Evolutionary conservation across 2,888 invertebrate genomes (phyloP), one percentile per base, ranked within the genome.

Genomic region (Blastobasis adustella): DNA sequence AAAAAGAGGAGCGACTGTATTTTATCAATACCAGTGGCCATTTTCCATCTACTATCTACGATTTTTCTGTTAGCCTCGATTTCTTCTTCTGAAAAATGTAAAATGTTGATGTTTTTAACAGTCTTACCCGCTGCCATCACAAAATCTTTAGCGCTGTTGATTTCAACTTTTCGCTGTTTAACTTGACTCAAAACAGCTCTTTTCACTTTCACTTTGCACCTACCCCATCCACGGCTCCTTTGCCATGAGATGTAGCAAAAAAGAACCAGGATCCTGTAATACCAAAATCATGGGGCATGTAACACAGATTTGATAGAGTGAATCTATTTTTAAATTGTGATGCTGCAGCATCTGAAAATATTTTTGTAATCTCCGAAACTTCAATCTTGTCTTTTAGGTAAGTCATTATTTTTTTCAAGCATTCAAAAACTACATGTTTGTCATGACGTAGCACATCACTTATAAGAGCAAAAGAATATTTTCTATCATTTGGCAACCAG

Each of bases 201-300:
- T n/a, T n/a, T n/a, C n/a, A n/a, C n/a, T n/a, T n/a, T n/a, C n/a
- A n/a, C n/a, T n/a, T n/a, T 5, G 41, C 47, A 23, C 45, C 50
- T 3, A 50, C 36, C 5, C 46, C 50, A 46, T 50, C 46, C 9
- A 50, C 41, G 5, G 45, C 50, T 8, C 50, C 50, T 38, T 50
- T 50, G 2, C 50, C 50, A 10, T 50, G 50, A 10, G 37, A 37
- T 5, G 50, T 10, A 10, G 46, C 50, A 37, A 50, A 50, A 50
- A 46, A 50, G 40, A 8, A 36, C 50, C 45, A 45, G 7, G 10
- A 4, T 4, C 39, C 41, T 4, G 10, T 37, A 5, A 41, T 41
- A 7, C 41, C 41, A 10, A 10, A 40, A 9, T 47, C 40, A 5
- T 8, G 8, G 4, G 10, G 9, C 8, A 9, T 4, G 6, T 10